Evolutionary conservation across 2,888 invertebrate species (phyloP).

Genomic region (Orthonevra nobilis): DNA sequence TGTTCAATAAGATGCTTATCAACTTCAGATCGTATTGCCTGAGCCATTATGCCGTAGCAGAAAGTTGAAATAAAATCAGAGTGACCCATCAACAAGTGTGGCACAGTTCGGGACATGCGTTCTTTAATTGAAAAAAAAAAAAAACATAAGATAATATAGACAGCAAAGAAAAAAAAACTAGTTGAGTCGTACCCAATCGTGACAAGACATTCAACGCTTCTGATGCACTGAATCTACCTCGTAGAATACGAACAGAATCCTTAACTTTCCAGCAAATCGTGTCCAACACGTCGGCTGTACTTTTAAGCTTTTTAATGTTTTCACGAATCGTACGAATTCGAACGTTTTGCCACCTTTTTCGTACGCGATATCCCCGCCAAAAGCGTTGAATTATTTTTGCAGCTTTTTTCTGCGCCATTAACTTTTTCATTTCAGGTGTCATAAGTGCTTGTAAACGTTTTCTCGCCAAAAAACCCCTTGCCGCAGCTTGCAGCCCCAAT

Average conservation of each 20-base stretch:
- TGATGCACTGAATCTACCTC: constrained; percentile 76
- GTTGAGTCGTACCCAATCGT: constrained; percentile 75
- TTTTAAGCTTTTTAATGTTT: constrained; percentile 74
- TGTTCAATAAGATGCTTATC: constrained; percentile 79
- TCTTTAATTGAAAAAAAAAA: constrained; percentile 72
- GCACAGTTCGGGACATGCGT: constrained; percentile 79
- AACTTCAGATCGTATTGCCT: constrained; percentile 80
- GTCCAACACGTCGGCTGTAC: constrained; percentile 72
- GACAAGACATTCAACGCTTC: constrained; percentile 76
- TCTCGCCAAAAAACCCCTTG: constrained; percentile 81
- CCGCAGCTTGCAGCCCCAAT: constrained; percentile 78
- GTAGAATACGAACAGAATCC: constrained; percentile 76
- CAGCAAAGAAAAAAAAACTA: neutral
- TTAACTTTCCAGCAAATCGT: constrained; percentile 76
- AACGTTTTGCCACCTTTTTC: constrained; percentile 74
- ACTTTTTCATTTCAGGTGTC: constrained; percentile 80
- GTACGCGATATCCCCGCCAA: constrained; percentile 81
- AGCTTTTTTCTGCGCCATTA: constrained; percentile 81
- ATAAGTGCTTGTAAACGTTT: constrained; percentile 80
- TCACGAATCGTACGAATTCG: constrained; percentile 74
- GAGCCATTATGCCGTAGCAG: constrained; percentile 80
- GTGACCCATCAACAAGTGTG: constrained; percentile 77
- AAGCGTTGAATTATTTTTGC: constrained; percentile 85
- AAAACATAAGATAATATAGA: neutral
- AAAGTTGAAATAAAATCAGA: constrained; percentile 78